phyloP scores from a whole-genome alignment of 2,888 invertebrate species.

The Allolobophora icterica region DNA sequence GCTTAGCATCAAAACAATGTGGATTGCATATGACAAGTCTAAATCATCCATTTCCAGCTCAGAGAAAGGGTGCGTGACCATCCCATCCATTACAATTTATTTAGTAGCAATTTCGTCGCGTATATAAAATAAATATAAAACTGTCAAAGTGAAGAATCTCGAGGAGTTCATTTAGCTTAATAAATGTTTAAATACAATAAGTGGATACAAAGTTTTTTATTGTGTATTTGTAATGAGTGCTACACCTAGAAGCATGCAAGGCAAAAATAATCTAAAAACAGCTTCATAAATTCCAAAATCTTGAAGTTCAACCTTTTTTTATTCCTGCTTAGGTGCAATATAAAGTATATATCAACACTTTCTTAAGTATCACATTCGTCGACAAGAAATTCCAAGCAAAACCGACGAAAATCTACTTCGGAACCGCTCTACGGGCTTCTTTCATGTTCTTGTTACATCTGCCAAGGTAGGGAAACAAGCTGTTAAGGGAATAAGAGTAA shows the following conservation, averaged over 20 bases:
- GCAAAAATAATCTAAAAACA: not conserved
- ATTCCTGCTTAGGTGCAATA: not conserved
- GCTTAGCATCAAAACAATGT: too few relatives aligned
- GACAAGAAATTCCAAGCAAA: too few relatives aligned
- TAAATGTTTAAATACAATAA: too few relatives aligned
- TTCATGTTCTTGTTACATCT: not conserved
- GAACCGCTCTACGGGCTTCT: not conserved
- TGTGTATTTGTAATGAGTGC: not conserved
- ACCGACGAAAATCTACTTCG: not conserved
- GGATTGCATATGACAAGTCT: too few relatives aligned
- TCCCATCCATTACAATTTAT: too few relatives aligned
- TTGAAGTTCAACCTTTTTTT: not conserved
- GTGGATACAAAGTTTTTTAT: too few relatives aligned
- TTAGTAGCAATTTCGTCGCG: too few relatives aligned
- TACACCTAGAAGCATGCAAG: not conserved
- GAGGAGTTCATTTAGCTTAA: too few relatives aligned
- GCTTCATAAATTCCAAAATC: not conserved
- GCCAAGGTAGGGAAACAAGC: not conserved
- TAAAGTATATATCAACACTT: not conserved
- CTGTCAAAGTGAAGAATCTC: too few relatives aligned
- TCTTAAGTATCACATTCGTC: not conserved
- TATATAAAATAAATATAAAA: too few relatives aligned
- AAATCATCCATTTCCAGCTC: too few relatives aligned
- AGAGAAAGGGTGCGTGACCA: too few relatives aligned
- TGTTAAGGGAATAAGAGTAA: not conserved